These are phyloP conservation scores for Leucoptera coffeella DNA, from an alignment of 2,888 invertebrate genomes.

Conservation along the genomic window DNA sequence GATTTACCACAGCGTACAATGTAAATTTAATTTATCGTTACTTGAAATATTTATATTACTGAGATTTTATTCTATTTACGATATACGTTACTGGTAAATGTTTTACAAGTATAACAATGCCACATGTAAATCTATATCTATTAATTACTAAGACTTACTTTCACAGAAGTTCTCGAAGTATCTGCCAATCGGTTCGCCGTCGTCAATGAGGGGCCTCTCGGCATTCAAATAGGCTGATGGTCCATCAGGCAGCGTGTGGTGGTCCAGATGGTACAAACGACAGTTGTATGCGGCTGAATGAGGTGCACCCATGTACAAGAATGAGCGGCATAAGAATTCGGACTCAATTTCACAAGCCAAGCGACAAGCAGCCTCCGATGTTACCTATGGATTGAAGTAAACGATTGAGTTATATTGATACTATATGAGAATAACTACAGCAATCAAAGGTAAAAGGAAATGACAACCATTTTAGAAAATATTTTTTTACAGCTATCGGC, in stretches of 20 bases:
- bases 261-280: conserved; percentile 86
- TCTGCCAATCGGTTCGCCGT: conserved; percentile 82
- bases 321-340: conserved; percentile 87
- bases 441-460: too few relatives aligned
- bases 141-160: conserved; percentile 54
- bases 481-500: too few relatives aligned
- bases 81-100: too few relatives aligned
- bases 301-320: conserved; percentile 70
- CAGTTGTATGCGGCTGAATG: conserved; percentile 84
- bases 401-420: too few relatives aligned
- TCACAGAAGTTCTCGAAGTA: conserved; percentile 90
- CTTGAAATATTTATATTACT: too few relatives aligned
- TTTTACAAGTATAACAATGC: too few relatives aligned
- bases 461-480: too few relatives aligned
- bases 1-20: too few relatives aligned
- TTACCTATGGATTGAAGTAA: conserved; percentile 48
- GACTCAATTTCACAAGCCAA: conserved; percentile 89
- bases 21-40: too few relatives aligned
- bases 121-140: background rate
- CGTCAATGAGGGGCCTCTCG: conserved; percentile 84
- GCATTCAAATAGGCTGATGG: conserved; percentile 87
- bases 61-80: too few relatives aligned
- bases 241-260: conserved; percentile 86
- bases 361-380: conserved; percentile 82
- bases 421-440: too few relatives aligned